phyloP scores from a whole-genome alignment of 2,888 invertebrate species.

The Anthrax anthrax region DNA sequence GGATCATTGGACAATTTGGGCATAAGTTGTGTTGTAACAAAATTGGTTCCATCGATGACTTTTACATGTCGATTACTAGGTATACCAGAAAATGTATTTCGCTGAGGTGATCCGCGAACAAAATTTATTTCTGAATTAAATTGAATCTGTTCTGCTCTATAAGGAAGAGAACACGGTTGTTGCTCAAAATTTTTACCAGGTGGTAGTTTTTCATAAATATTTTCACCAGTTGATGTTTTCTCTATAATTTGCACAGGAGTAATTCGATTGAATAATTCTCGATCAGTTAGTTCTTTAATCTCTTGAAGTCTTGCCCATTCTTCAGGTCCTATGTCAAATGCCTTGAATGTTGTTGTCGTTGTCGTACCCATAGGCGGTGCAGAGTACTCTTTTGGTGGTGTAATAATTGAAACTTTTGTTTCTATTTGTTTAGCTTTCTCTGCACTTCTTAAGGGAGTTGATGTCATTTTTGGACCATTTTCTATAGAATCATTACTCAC shows the following conservation, averaged over 20 bases:
- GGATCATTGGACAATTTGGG: conserved; percentile 1
- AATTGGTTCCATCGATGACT: conserved; percentile 20
- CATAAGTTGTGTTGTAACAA: conserved; percentile 9
- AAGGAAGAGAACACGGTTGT: background rate
- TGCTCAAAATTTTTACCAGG: background rate
- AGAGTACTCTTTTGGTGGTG: conserved; percentile 7
- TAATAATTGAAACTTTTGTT: conserved; percentile 3
- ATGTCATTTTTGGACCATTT: conserved; percentile 19
- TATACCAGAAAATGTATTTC: conserved; percentile 28
- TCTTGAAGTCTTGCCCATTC: conserved; percentile 30
- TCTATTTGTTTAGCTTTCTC: background rate
- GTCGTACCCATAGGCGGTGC: conserved; percentile 7
- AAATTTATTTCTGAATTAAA: conserved; percentile 19
- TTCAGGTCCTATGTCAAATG: conserved; percentile 18
- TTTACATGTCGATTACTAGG: conserved; percentile 21
- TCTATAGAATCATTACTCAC: conserved; percentile 13
- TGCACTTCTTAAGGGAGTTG: conserved; percentile 18
- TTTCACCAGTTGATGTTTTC: conserved; percentile 7
- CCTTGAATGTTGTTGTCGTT: conserved; percentile 3
- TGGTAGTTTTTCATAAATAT: conserved; percentile 14
- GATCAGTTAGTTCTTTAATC: conserved; percentile 29
- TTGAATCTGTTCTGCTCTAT: conserved; percentile 12
- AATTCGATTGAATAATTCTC: conserved; percentile 26
- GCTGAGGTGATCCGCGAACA: conserved; percentile 25
- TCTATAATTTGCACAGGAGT: conserved; percentile 16